Base-by-base conservation (phyloP, 1,140 invertebrate species). In the Bombus breviceps region DNA sequence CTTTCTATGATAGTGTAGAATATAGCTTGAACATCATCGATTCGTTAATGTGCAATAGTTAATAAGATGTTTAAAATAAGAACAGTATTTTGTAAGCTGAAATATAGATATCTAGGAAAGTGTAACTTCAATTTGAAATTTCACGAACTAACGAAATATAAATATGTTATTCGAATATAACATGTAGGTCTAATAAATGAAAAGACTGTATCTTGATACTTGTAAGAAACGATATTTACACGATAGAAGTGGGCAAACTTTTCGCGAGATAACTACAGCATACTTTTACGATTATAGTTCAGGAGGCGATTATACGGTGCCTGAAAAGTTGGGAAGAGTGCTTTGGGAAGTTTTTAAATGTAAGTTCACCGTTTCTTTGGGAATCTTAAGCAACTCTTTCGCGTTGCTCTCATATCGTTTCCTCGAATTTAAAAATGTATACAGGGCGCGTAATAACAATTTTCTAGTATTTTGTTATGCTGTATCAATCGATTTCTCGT, bases 321-420 rank as follows among this genome's bases (percentile, higher is more conserved):
- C 82, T 71, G 75, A 47, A 68, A 84, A 78, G 75, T 84, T 78
- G 37, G 66, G 25, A 59, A 71, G 47, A 59, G 66, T 71, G 82
- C 66, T 84, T 71, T 62, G 68, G n/a, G 68, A 84, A 84, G 10
- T 84, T 84, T 79, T 62, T 59, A 84, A 39, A 84, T 71, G 82
- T 84, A 84, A 79, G 66, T 84, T 79, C 68, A 34, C 62, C 39
- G 73, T 83, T 83, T 84, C 53, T 37, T 8, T 9, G 15, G 25
- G 25, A 84, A 79, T 69, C 39, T 84, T 79, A 41, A 62, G 37
- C 66, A 41, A 84, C 75, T 53, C 68, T 77, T 71, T 47, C 75
- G 22, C 34, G 34, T 83, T 68, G 32, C 39, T 41, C 34, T 39
- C 2, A 8, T 71, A 25, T 59, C 43, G 18, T n/a, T 43, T 25